Conservation (phyloP, 1,140 invertebrate genomes). For the Brachionus angularis region DNA sequence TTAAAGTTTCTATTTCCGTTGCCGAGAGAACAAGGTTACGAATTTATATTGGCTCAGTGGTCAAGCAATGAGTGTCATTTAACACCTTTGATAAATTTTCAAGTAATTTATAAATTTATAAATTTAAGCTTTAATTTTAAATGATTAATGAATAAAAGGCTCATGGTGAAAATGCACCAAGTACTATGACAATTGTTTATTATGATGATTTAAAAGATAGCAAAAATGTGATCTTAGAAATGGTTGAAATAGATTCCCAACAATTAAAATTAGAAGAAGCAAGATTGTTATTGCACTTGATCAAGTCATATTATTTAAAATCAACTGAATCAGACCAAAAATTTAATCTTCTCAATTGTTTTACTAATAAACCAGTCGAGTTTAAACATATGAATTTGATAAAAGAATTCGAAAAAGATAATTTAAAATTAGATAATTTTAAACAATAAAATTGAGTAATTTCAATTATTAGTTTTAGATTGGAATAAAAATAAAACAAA, state of each 20-base stretch:
- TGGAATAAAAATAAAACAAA: too few relatives aligned
- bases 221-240: conserved; percentile 16
- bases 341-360: background rate
- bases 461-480: too few relatives aligned
- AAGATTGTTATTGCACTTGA: conserved; percentile 10
- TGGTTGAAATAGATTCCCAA: conserved; percentile 26
- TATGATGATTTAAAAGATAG: conserved; percentile 40
- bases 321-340: conserved; percentile 6
- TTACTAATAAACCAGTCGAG: background rate
- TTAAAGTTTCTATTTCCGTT: conserved; percentile 37
- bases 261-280: conserved; percentile 24
- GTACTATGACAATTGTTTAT: conserved; percentile 20
- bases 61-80: conserved; percentile 27
- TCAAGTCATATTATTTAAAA: conserved; percentile 30
- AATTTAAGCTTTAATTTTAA: too few relatives aligned
- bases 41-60: conserved; percentile 37
- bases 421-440: conserved; percentile 21
- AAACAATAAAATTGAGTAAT: too few relatives aligned
- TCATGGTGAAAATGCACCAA: conserved; percentile 39
- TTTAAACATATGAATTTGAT: conserved; percentile 39
- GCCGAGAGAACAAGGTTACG: conserved; percentile 39
- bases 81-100: conserved; percentile 36
- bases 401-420: conserved; percentile 29
- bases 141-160: too few relatives aligned
- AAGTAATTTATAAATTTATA: too few relatives aligned